Evolutionary conservation across 2,113 vertebrate species (phyloP), one percentile per base, ranked within the genome.

Genomic region (Salvelinus namaycush): DNA sequence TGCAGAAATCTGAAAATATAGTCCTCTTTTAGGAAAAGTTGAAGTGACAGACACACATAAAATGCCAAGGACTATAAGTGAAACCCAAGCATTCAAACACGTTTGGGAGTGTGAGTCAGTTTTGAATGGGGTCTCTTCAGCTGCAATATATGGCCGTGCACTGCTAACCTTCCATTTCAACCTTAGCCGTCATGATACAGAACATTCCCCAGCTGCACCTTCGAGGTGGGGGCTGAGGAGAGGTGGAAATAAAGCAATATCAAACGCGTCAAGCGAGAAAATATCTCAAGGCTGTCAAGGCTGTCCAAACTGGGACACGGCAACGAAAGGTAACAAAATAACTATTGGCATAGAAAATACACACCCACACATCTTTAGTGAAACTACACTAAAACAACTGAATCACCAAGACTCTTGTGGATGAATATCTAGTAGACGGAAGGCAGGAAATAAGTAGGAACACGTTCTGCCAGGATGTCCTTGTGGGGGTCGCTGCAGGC

Each of bases 381-480:
- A 75, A 80, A 81, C 81, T 77, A 79, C 14, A 83, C 60, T 34
- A 8, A 66, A 89, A 88, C 76, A 84, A 88, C 88, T 18, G 51
- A 54, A 54, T 54, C 88, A 86, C 88, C 88, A 90, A 90, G 84
- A 86, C 86, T 81, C 76, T 79, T 84, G 82, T 85, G 29, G 83
- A 90, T 85, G 88, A 83, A 83, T 86, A 85, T 83, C 86, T 66
- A 72, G 29, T 11, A 70, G 68, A 86, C 84, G 75, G 80, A 83
- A 91, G 87, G 82, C 84, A 81, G 90, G 9, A 89, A 90, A 86
- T 93, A 90, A 87, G 93, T 89, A 91, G 91, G 89, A 92, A 93
- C 86, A 90, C 77, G 86, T 92, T 94, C 90, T 92, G 88, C 92
- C 92, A 94, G 86, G 90, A 92, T 87, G 90, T 90, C 91, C 87